These are phyloP conservation scores for Coelopa frigida DNA, from an alignment of 1,140 invertebrate species.

Conservation along the genomic window DNA sequence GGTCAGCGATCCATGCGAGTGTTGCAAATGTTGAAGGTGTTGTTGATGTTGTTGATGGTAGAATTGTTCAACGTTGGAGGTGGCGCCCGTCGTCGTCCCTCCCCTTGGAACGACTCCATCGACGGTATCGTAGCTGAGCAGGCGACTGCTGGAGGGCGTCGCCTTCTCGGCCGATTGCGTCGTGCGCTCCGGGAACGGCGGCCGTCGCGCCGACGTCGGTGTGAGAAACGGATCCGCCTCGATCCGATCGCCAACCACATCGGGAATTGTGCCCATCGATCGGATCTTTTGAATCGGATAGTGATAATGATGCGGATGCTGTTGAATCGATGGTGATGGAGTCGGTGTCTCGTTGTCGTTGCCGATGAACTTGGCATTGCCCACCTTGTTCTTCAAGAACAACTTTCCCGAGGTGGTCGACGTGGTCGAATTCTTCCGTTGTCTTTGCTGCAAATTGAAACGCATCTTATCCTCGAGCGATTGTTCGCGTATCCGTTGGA, in stretches of 20 bases:
- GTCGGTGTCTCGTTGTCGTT: constrained; percentile 32
- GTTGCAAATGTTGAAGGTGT: no score
- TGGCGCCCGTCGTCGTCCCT: background rate
- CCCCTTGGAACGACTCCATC: constrained; percentile 13
- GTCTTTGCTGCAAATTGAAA: constrained; percentile 25
- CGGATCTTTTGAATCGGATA: constrained; percentile 43
- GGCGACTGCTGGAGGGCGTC: constrained; percentile 18
- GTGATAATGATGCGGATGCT: constrained; percentile 11
- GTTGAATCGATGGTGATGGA: constrained; percentile 16
- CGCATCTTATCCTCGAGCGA: constrained; percentile 26
- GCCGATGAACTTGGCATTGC: constrained; percentile 43
- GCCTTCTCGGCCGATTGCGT: constrained; percentile 31
- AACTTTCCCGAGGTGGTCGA: constrained; percentile 33
- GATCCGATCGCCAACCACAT: constrained; percentile 34
- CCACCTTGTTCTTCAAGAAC: constrained; percentile 37
- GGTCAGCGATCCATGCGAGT: constrained; percentile 9
- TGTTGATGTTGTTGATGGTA: background rate
- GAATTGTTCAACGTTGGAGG: background rate
- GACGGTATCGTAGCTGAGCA: constrained; percentile 33
- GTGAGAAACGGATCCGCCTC: constrained; percentile 39
- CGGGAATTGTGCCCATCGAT: constrained; percentile 43
- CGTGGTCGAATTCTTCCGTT: constrained; percentile 31
- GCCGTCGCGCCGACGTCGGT: constrained; percentile 29
- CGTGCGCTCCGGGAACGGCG: constrained; percentile 24
- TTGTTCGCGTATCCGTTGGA: constrained; percentile 29